Percentiles rank a stretch among this genome's conserved stretches.
Evolutionary conservation across 92 coral and sea anemone species (phyloP).

Genomic region (Hydrozoanthus gracilis): DNA sequence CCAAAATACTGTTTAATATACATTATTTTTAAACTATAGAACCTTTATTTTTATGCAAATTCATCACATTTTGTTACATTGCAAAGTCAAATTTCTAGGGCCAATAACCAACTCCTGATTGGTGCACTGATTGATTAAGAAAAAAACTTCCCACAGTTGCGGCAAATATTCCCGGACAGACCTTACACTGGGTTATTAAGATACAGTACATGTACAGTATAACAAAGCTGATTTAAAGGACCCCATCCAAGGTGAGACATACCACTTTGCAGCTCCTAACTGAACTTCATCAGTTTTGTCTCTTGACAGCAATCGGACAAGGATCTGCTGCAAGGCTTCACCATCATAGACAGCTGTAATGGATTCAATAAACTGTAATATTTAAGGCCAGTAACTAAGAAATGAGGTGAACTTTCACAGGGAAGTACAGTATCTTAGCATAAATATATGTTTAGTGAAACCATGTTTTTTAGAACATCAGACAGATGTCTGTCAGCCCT

Average conservation of each 20-base stretch:
- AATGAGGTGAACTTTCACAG: background rate
- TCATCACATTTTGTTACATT: too few species aligned
- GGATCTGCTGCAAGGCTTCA: conserved; percentile 69
- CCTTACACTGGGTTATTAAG: too few species aligned
- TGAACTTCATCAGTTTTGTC: conserved; percentile 92
- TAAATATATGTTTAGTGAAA: background rate
- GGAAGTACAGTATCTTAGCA: background rate
- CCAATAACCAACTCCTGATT: too few species aligned
- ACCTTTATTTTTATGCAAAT: too few species aligned
- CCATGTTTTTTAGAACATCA: background rate
- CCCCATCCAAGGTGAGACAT: background rate
- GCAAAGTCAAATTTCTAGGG: too few species aligned
- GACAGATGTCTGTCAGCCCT: background rate
- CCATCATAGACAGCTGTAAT: conserved; percentile 83
- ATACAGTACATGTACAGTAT: too few species aligned
- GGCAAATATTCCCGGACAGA: too few species aligned
- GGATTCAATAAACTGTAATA: background rate
- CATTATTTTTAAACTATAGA: too few species aligned
- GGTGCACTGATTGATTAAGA: too few species aligned
- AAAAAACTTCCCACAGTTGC: too few species aligned
- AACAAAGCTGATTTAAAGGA: background rate
- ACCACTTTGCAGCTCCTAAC: conserved; percentile 98
- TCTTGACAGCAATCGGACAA: conserved; percentile 82
- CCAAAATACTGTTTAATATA: too few species aligned
- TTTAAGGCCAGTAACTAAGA: background rate